Conservation (phyloP, 2,797 vertebrate genomes). For the Prionace glauca region DNA sequence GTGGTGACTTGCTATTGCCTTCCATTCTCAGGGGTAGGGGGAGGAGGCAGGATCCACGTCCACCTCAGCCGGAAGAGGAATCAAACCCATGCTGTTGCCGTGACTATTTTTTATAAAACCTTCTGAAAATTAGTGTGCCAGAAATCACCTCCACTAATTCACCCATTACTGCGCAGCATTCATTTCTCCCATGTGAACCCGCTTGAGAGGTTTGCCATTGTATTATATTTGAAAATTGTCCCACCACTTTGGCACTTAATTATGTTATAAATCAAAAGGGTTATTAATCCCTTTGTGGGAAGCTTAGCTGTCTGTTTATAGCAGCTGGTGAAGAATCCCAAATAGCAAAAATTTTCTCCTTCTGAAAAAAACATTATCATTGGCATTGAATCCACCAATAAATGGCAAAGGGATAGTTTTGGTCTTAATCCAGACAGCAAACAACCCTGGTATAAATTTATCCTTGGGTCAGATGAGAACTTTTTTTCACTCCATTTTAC, state of each 20-base stretch:
- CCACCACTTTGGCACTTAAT: neutral
- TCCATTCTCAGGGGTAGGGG: neutral
- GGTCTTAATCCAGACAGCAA: neutral
- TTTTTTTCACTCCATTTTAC: neutral
- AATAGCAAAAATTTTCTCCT: neutral
- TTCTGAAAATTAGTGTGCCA: neutral
- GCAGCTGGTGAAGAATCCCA: slow-evolving; percentile 12
- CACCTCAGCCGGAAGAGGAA: neutral
- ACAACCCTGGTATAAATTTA: neutral
- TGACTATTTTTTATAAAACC: neutral
- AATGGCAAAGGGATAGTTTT: neutral
- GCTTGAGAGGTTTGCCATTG: neutral
- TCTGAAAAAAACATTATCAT: neutral
- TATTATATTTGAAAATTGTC: neutral
- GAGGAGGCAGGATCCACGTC: neutral
- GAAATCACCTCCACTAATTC: neutral
- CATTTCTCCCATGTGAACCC: neutral
- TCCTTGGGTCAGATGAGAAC: neutral
- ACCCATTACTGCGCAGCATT: neutral
- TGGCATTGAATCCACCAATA: neutral
- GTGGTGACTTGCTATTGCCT: neutral
- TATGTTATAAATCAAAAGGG: neutral
- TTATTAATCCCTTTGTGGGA: neutral
- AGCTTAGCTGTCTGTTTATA: neutral
- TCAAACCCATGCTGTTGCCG: neutral